Percentiles rank a stretch among this genome's conserved stretches.
phyloP scores from a whole-genome alignment of 2,797 vertebrate species.

The Capromys pilorides region DNA sequence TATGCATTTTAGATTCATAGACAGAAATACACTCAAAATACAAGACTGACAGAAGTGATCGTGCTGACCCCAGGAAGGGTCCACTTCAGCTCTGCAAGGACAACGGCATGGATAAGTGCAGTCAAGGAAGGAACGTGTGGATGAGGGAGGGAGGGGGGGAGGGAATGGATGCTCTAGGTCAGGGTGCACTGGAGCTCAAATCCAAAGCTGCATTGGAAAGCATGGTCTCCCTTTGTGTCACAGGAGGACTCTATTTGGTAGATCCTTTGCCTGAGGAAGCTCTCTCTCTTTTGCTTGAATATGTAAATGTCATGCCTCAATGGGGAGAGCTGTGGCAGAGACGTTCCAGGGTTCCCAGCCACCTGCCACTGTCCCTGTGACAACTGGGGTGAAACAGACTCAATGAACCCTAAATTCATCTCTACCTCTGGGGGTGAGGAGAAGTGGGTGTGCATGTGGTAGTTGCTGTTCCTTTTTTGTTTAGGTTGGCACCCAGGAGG shows the following conservation, averaged over 20 bases:
- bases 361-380: background rate
- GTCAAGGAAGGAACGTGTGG: too few relatives aligned
- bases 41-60: background rate
- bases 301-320: background rate
- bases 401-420: background rate
- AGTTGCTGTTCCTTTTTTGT: constrained; percentile 51
- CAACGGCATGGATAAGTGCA: background rate
- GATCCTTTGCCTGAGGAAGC: background rate
- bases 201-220: background rate
- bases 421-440: background rate
- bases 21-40: background rate
- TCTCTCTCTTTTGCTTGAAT: background rate
- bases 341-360: background rate
- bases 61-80: background rate
- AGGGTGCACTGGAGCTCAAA: background rate
- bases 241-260: background rate
- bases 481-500: background rate
- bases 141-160: too few relatives aligned
- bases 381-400: background rate
- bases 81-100: background rate
- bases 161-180: background rate
- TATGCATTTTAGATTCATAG: background rate
- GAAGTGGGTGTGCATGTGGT: background rate
- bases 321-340: background rate
- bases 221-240: background rate